Conservation (phyloP, 2,797 vertebrate species). For the Acridotheres tristis region DNA sequence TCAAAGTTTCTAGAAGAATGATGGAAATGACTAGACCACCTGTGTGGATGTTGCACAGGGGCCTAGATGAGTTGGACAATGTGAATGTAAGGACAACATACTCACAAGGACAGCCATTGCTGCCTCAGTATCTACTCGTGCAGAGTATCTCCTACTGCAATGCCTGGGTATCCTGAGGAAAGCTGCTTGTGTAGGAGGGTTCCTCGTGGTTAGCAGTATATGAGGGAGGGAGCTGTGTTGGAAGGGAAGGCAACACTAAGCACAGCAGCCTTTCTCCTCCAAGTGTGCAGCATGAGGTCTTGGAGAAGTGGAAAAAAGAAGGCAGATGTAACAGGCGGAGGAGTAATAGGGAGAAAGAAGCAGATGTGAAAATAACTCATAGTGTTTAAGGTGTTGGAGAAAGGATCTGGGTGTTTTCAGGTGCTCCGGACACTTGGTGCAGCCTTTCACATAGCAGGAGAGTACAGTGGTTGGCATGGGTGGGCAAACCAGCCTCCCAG, state of each 20-base stretch:
- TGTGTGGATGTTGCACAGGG: background rate
- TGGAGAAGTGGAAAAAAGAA: background rate
- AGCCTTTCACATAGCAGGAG: background rate
- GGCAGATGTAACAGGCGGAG: rapidly evolving
- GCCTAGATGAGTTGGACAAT: background rate
- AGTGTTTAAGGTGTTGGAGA: background rate
- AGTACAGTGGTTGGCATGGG: background rate
- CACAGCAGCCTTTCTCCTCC: background rate
- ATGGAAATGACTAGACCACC: background rate
- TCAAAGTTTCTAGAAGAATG: background rate
- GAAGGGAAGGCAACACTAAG: background rate
- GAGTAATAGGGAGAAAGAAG: background rate
- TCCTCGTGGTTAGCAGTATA: background rate
- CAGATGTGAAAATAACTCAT: background rate
- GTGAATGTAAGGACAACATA: background rate
- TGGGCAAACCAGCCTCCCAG: background rate
- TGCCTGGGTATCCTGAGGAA: background rate
- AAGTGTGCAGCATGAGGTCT: background rate
- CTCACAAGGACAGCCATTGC: background rate
- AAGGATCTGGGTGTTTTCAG: background rate
- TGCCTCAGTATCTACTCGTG: background rate
- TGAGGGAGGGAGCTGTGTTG: background rate
- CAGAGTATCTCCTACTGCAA: background rate
- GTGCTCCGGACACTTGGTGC: background rate
- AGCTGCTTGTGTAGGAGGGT: background rate